phyloP scores from a whole-genome alignment of 2,888 invertebrate genomes.

The Iphiclides podalirius region DNA sequence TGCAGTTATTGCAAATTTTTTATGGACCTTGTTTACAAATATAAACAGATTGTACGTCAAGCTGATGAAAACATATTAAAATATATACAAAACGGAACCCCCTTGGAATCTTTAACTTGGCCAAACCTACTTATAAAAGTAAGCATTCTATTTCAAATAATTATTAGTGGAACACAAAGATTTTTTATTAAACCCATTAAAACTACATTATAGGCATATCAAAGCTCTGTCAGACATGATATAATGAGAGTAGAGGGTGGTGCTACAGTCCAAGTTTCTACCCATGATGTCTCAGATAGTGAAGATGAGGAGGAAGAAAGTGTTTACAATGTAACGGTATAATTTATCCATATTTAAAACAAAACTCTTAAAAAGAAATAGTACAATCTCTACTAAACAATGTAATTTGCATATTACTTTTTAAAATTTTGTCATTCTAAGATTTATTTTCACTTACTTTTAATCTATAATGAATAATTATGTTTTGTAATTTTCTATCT shows the following conservation, averaged over 20 bases:
- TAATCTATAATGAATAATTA: no score
- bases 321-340: conserved; percentile 66
- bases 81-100: conserved; percentile 82
- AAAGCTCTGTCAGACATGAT: conserved; percentile 37
- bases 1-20: conserved; percentile 85
- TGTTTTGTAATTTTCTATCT: no score
- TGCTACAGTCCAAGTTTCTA: conserved; percentile 60
- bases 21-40: conserved; percentile 85
- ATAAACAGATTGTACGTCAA: conserved; percentile 87
- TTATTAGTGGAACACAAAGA: background rate
- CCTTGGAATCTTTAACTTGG: conserved; percentile 76
- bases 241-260: conserved; percentile 57
- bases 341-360: conserved; percentile 4
- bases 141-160: conserved; percentile 23
- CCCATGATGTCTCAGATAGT: conserved; percentile 56
- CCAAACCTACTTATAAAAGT: conserved; percentile 62
- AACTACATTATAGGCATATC: conserved; percentile 21
- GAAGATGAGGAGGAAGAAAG: conserved; percentile 59
- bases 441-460: no score
- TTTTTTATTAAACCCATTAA: background rate
- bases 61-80: conserved; percentile 86
- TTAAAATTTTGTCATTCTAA: no score
- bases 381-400: background rate
- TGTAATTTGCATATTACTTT: no score
- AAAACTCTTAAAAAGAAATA: background rate